Evolutionary conservation across 2,113 vertebrate genomes (phyloP).

Genomic region (Danionella cerebrum): DNA sequence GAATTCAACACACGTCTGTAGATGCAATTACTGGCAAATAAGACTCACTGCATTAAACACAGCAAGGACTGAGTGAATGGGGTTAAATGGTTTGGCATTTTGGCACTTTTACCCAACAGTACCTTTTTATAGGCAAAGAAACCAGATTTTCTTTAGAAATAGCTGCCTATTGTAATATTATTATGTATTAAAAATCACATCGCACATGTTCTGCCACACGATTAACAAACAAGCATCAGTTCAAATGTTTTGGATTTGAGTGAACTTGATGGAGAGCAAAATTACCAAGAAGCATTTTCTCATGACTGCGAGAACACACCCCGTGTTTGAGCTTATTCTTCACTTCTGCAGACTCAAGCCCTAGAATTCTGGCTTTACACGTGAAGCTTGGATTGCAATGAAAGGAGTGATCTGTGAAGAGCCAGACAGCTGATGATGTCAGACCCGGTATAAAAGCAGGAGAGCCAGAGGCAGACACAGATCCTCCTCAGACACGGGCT

Average conservation of each 20-base stretch:
- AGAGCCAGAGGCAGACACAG: neutral
- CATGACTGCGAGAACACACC: neutral
- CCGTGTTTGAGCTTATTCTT: neutral
- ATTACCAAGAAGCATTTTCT: neutral
- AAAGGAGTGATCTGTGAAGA: constrained; percentile 7
- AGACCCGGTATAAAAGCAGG: neutral
- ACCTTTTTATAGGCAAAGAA: too few species aligned
- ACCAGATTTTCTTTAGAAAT: too few species aligned
- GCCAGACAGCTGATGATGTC: neutral
- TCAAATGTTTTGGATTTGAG: too few species aligned
- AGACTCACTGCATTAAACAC: constrained; percentile 19
- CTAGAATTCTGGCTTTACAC: neutral
- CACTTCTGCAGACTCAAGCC: neutral
- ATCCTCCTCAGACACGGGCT: neutral
- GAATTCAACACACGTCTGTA: constrained; percentile 60
- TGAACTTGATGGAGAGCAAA: too few species aligned
- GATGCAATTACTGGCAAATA: constrained; percentile 47
- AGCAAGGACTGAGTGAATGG: too few species aligned
- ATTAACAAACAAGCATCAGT: too few species aligned
- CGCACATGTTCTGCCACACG: too few species aligned
- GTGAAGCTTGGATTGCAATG: neutral
- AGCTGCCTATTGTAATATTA: too few species aligned
- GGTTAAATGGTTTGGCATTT: too few species aligned
- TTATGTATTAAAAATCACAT: too few species aligned
- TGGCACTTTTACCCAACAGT: too few species aligned